phyloP scores from a whole-genome alignment of 30 jellyfish, hydroid and myxozoan genomes.

The Aurelia aurita region DNA sequence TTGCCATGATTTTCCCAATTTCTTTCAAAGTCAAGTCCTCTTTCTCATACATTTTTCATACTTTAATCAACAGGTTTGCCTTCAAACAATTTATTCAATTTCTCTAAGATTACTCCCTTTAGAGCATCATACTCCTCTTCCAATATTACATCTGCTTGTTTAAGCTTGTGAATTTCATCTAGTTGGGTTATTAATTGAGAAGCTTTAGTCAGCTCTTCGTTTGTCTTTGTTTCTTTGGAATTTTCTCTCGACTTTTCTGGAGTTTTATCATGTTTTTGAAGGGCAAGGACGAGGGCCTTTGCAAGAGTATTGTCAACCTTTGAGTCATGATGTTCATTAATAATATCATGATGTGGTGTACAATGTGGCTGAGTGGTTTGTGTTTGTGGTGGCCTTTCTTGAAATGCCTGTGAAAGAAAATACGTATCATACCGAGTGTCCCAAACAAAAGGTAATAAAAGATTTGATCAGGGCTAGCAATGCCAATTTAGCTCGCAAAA shows the following conservation, averaged over 20 bases:
- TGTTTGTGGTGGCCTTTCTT: background rate
- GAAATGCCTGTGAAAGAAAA: background rate
- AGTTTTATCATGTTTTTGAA: background rate
- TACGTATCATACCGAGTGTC: no score
- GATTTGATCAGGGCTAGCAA: no score
- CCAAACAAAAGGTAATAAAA: no score
- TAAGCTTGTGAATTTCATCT: background rate
- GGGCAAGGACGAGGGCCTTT: background rate
- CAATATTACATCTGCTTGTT: background rate
- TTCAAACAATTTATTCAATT: background rate
- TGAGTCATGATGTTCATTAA: conserved; percentile 7
- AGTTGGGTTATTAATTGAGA: background rate
- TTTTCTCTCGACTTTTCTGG: background rate
- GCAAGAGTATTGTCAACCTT: background rate
- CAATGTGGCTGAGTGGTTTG: background rate
- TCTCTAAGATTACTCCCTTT: background rate
- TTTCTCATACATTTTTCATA: background rate
- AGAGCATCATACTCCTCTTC: conserved; percentile 10
- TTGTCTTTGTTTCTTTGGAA: background rate
- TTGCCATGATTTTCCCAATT: no score
- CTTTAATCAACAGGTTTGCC: background rate
- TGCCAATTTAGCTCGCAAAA: no score
- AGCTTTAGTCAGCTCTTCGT: background rate
- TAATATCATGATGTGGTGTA: background rate
- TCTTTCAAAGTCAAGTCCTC: background rate